These are phyloP conservation scores for Parambassis ranga DNA, from an alignment of 2,797 vertebrate species.

Conservation along the genomic window DNA sequence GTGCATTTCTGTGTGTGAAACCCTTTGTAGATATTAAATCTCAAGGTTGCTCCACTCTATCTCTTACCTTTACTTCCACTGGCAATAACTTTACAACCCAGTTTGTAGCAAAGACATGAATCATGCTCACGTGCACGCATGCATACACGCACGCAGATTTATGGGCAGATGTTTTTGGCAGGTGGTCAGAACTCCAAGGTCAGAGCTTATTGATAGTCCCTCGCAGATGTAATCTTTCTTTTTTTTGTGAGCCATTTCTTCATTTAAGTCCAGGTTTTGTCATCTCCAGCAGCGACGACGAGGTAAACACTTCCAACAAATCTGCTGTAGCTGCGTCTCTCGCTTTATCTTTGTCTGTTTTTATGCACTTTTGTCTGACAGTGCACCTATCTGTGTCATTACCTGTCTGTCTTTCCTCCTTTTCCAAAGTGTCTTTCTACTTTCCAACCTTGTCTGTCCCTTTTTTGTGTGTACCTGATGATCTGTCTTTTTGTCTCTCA, in stretches of 20 bases:
- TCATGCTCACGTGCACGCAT: constrained; percentile 36
- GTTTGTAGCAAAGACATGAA: constrained; percentile 47
- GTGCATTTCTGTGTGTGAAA: constrained; percentile 8
- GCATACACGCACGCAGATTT: constrained; percentile 42
- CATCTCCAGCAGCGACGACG: constrained; percentile 22
- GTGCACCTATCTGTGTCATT: constrained; percentile 11
- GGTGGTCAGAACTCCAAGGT: constrained; percentile 65
- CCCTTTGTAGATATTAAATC: constrained; percentile 58
- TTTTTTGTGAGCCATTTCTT: constrained; percentile 9
- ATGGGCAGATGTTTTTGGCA: constrained; percentile 62
- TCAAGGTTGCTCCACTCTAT: constrained; percentile 66
- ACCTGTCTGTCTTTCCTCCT: constrained; percentile 10
- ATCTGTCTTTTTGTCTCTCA: constrained; percentile 49
- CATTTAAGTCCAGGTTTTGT: constrained; percentile 28
- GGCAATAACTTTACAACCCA: constrained; percentile 56
- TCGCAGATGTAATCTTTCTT: constrained; percentile 26
- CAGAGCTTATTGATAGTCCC: constrained; percentile 57
- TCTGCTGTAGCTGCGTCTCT: constrained; percentile 22
- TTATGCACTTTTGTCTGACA: constrained; percentile 15
- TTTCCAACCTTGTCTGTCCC: constrained; percentile 1
- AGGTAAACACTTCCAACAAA: constrained; percentile 31
- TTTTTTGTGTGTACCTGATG: constrained; percentile 43
- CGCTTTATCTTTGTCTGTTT: constrained; percentile 19
- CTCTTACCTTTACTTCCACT: constrained; percentile 59
- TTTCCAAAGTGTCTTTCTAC: constrained; percentile 9